Base-by-base conservation (phyloP, 2,113 vertebrate species). In the Myrmophylax atrothorax region DNA sequence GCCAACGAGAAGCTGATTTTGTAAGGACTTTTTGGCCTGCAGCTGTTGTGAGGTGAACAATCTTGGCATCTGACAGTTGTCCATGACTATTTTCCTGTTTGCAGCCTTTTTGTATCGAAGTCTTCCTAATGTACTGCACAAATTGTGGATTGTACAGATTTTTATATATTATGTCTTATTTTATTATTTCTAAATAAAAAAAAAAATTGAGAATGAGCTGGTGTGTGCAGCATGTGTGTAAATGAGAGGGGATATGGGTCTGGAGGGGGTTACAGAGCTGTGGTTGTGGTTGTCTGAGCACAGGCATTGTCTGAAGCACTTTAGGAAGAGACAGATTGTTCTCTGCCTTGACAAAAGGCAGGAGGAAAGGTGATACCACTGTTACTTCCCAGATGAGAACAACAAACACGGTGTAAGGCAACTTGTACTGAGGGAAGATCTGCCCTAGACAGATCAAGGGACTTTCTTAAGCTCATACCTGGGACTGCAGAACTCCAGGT, bases 121-220 rank as follows among this genome's bases (percentile, higher is more conserved):
- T 99, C 99, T 99, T 99, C 99, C 99, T 98, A 97, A 98, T 98
- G 98, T 99, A 99, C 99, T 99, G 99, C 98, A 99, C 98, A 99
- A 98, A 99, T 98, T 98, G 98, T 98, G 98, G 98, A 98, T 98
- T 99, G 99, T 99, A 99, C 98, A 99, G 98, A 99, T 98, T 99
- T 99, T 99, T 99, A 98, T 99, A 99, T 98, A 98, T 99, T 99
- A 99, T 98, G 99, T 99, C 98, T 98, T 99, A 99, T 99, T 99
- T 98, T 99, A 99, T 99, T 99, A 98, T 98, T 98, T 99, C 99
- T 99, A 99, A 99, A 99, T 99, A 99, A 99, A 97, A 84, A 89
- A 94, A 96, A 96, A 74, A 40, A 90, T 72, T 7, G 87, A 94
- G 96, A 95, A 84, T 64, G 79, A 94, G 46, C 50, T n/a, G 29